phyloP scores from a whole-genome alignment of 2,797 vertebrate genomes.

The Anolis apletophallus region DNA sequence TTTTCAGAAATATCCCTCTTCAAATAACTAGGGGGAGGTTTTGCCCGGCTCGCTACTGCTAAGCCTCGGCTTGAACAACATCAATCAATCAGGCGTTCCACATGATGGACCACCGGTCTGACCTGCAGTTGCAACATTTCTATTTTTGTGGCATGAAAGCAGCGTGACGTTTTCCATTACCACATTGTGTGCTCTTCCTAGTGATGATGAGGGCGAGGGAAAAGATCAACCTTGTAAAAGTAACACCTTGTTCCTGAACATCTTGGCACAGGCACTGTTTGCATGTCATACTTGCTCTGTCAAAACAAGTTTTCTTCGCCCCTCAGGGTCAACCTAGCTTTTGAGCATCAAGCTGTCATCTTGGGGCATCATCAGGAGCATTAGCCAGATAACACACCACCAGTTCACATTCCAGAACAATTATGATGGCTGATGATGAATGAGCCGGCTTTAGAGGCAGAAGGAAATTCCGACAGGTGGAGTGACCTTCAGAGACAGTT shows the following conservation, averaged over 20 bases:
- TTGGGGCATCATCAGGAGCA: constrained; percentile 58
- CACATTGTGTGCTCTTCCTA: neutral
- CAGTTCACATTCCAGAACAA: constrained; percentile 65
- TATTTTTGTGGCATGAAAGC: neutral
- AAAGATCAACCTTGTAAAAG: constrained; percentile 49
- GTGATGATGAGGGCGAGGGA: neutral
- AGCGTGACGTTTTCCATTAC: neutral
- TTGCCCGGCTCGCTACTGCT: too few relatives aligned
- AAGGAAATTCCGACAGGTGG: constrained; percentile 71
- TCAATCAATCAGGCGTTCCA: neutral
- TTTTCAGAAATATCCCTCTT: neutral
- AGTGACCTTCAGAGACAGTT: constrained; percentile 62
- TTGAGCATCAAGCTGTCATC: constrained; percentile 72
- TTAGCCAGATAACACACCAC: constrained; percentile 62
- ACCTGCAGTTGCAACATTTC: neutral
- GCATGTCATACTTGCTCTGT: constrained; percentile 57
- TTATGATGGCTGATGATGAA: constrained; percentile 65
- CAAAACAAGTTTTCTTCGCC: constrained; percentile 71
- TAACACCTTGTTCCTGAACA: constrained; percentile 58
- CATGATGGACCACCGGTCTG: neutral
- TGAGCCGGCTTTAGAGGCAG: constrained; percentile 60
- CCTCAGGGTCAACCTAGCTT: constrained; percentile 67
- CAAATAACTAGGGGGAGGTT: neutral
- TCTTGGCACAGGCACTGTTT: constrained; percentile 54
- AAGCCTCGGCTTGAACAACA: neutral